These are phyloP conservation scores for Gymnocephalus cernua DNA, from an alignment of 2,113 vertebrate genomes.

Conservation along the genomic window DNA sequence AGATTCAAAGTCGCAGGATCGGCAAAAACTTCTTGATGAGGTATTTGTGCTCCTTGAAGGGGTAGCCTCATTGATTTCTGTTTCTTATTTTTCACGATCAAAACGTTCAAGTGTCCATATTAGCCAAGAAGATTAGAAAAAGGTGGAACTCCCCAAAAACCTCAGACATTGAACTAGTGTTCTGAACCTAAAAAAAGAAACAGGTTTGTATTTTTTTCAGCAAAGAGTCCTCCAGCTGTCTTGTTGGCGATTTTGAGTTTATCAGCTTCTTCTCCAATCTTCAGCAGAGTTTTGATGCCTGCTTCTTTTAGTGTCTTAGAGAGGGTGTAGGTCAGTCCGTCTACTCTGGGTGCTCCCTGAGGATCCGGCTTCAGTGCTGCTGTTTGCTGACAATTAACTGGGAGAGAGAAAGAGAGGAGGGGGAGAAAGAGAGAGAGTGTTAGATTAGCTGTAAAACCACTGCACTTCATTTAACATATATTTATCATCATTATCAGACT, in stretches of 20 bases:
- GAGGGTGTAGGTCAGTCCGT: conserved; percentile 76
- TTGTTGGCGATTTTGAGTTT: conserved; percentile 54
- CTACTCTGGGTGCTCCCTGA: conserved; percentile 62
- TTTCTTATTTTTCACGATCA: conserved; percentile 26
- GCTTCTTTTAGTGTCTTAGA: conserved; percentile 47
- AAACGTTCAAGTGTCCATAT: conserved; percentile 81
- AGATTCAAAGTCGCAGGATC: conserved; percentile 74
- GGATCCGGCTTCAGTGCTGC: conserved; percentile 51
- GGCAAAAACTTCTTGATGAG: conserved; percentile 74
- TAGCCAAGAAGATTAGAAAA: conserved; percentile 83
- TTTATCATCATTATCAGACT: conserved; percentile 38
- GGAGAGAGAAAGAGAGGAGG: conserved; percentile 59
- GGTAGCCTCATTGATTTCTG: conserved; percentile 80
- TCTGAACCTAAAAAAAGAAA: conserved; percentile 38
- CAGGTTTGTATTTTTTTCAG: conserved; percentile 31
- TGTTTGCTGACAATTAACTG: conserved; percentile 59
- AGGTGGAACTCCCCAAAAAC: conserved; percentile 80
- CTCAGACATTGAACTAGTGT: conserved; percentile 81
- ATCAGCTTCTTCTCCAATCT: conserved; percentile 48
- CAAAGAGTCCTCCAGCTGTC: conserved; percentile 27
- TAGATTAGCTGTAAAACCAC: conserved; percentile 33
- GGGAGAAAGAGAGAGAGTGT: conserved; percentile 16
- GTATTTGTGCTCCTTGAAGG: conserved; percentile 73
- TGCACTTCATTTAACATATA: conserved; percentile 23
- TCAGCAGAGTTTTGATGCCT: conserved; percentile 42